Percentiles rank a stretch among this genome's conserved stretches.
These are phyloP conservation scores for Todiramphus chloris DNA, from an alignment of 2,113 vertebrate genomes.

Conservation along the genomic window DNA sequence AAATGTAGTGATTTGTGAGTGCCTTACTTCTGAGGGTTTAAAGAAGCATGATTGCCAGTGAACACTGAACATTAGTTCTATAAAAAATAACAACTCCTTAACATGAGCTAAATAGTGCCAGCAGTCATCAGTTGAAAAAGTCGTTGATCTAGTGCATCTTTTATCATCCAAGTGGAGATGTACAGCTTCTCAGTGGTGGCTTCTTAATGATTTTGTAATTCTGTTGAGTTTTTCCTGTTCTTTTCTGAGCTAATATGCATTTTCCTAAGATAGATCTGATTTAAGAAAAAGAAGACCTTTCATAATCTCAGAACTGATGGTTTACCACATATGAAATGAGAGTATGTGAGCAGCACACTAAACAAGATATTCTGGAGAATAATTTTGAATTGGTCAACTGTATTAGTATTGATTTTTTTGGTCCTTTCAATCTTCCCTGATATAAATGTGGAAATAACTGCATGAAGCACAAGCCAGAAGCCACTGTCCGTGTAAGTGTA, in stretches of 20 bases:
- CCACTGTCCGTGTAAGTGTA: background rate
- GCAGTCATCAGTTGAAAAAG: background rate
- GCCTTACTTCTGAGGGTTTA: background rate
- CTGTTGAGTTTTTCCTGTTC: background rate
- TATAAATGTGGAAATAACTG: constrained; percentile 66
- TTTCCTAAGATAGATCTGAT: constrained; percentile 1
- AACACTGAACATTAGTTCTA: background rate
- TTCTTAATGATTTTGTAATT: constrained; percentile 32
- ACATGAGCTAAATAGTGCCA: background rate
- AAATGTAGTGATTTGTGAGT: background rate
- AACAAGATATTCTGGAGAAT: constrained; percentile 35
- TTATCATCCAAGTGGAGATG: background rate
- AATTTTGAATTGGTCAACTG: constrained; percentile 36
- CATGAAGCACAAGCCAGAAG: constrained; percentile 30
- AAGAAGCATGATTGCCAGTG: constrained; percentile 10
- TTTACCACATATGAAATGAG: constrained; percentile 12
- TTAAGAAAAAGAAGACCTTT: constrained; percentile 28
- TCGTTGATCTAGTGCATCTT: background rate
- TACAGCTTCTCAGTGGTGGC: background rate
- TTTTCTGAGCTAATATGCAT: background rate
- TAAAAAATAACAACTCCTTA: background rate
- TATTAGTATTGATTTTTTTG: constrained; percentile 49
- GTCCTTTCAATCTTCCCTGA: constrained; percentile 48
- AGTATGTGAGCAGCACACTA: constrained; percentile 9
- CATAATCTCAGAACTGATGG: background rate